Base-by-base conservation (phyloP, 2,888 invertebrate genomes). In the Acleris emargana region DNA sequence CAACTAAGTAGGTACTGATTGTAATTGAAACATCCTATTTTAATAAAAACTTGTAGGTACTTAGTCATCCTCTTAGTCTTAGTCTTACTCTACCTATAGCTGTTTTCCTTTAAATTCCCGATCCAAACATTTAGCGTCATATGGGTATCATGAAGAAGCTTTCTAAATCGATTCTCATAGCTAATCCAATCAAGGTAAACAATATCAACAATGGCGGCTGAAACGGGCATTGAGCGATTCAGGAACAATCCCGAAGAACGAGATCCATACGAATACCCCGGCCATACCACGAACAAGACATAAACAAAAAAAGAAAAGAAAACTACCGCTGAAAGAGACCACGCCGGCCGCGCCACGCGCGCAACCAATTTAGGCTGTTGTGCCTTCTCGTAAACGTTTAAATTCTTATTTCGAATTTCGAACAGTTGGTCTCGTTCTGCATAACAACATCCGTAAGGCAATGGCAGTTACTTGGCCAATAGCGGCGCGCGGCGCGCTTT, bases 381-480 rank as follows among this genome's bases (percentile, higher is more conserved):
- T 83, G 83, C 79, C 80, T 76, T 84, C 88, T 88, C 82, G 86
- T 85, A 86, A 91, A 88, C 91, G 91, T 89, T 91, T 87, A 88
- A 89, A 90, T 89, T 91, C 89, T 90, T 90, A 89, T 86, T 89
- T 85, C 78, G 79, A 82, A 79, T 80, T 81, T 80, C 86, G 83
- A 88, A 86, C 85, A 86, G 88, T 88, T 84, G 87, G 87, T 89
- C 87, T 86, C 89, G 86, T 90, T 91, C 89, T 88, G 91, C 91
- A 89, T 91, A 89, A 89, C 87, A 88, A 89, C 89, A 88, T 90
- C 89, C 89, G 89, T 86, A 89, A 91, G 90, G 91, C 84, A 89
- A 91, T 89, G 89, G 89, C 89, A 90, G 89, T 87, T 88, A 84
- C 89, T 89, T 91, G 84, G 80, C 93, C 91, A 93, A 93, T 93